Base-by-base conservation (phyloP, 2,888 invertebrate species). In the Panzeria rudis region DNA sequence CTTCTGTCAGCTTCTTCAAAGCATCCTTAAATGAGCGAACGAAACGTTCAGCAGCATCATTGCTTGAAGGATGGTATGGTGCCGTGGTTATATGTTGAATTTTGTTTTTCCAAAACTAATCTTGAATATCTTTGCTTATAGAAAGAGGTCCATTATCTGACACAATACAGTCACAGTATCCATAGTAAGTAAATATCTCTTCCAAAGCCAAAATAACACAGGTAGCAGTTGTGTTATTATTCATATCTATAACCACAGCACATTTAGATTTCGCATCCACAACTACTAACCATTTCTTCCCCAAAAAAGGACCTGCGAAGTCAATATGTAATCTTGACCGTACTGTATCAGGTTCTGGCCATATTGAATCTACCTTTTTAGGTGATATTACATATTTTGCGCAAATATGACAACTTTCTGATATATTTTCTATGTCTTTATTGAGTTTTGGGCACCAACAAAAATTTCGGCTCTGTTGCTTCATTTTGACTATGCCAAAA, bases 41-140 rank as follows among this genome's bases (percentile, higher is more conserved):
- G 23, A 54, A 54, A 7, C 54, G 54, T 54, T 54, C 54, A 54
- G 54, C 54, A 54, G 54, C 54, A 54, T 7, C 54, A 54, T 54
- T 54, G 9, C 23, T 20, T 54, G 13, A 56, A 56, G 56, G 56
- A 32, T 56, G 56, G 15, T 56, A 32, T 56, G 56, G 56, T 13
- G 56, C 56, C 29, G 7, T 32, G 32, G 56, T 56, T 29, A 56
- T 56, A 56, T 56, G 32, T 56, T 56, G 7, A 56, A 56, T 56
- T 56, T n/a, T 56, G 20, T 50, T 20, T 50, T 50, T n/a, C n/a
- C n/a, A n/a, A n/a, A n/a, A n/a, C n/a, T n/a, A n/a, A n/a, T n/a
- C n/a, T n/a, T 50, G 7, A 50, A 20, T 20, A 50, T 50, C 17
- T 50, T 50, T 50, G 9, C 17, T 50, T 20, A 50, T 7, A 20